Conservation (phyloP, 2,888 invertebrate genomes). For the Hypselothyrea guttata region DNA sequence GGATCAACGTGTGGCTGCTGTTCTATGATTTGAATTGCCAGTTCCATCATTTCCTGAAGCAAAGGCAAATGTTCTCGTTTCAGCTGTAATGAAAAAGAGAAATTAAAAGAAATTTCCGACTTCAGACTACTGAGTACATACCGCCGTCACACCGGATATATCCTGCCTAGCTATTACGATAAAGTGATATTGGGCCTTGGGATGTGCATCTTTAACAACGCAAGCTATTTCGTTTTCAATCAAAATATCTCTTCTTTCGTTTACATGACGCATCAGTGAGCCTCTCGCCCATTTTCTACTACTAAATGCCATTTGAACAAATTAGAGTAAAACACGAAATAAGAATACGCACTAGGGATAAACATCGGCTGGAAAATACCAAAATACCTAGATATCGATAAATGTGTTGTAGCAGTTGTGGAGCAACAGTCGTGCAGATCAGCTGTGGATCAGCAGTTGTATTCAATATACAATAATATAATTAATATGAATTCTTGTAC, state of each 20-base stretch:
- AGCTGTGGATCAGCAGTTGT: too few relatives aligned
- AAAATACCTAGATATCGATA: too few relatives aligned
- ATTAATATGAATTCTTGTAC: too few relatives aligned
- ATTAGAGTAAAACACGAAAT: too few relatives aligned
- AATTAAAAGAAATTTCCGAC: background rate
- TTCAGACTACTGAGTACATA: background rate
- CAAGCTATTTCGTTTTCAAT: slow-evolving; percentile 44
- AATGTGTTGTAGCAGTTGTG: too few relatives aligned
- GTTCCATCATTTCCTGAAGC: slow-evolving; percentile 54
- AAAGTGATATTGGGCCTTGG: slow-evolving; percentile 57
- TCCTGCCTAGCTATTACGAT: slow-evolving; percentile 45
- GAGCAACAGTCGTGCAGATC: too few relatives aligned
- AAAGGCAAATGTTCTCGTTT: slow-evolving; percentile 44
- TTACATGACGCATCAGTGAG: too few relatives aligned
- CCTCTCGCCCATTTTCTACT: too few relatives aligned
- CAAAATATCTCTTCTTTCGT: slow-evolving; percentile 4
- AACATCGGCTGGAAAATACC: too few relatives aligned
- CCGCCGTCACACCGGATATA: slow-evolving; percentile 24
- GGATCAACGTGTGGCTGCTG: slow-evolving; percentile 15
- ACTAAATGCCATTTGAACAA: too few relatives aligned
- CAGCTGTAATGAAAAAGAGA: slow-evolving; percentile 28
- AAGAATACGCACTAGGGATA: too few relatives aligned
- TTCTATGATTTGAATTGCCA: slow-evolving; percentile 55
- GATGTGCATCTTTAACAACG: slow-evolving; percentile 46
- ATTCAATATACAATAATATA: too few relatives aligned